Evolutionary conservation across 2,888 invertebrate species (phyloP), one percentile per base, ranked within the genome.

Genomic region (Agriopis marginaria): DNA sequence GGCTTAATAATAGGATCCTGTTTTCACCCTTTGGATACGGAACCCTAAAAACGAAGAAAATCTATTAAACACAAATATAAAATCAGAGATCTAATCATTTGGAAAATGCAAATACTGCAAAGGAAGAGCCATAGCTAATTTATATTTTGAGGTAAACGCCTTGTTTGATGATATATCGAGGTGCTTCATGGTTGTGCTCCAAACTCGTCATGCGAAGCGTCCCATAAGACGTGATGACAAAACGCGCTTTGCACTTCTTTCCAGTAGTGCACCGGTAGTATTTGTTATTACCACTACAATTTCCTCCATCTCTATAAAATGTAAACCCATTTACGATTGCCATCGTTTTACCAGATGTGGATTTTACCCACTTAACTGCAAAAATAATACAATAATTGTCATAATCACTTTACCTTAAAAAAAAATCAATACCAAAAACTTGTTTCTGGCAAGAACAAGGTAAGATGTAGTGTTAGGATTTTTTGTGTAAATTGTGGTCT

Each of bases 281-380:
- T n/a, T 39, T 23, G 8, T 12, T 54, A 40, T n/a, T n/a, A n/a
- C 39, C n/a, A 40, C 54, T 11, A 54, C 32, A 10, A 5, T 51
- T 39, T 39, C 54, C 39, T 8, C 54, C 54, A n/a, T 54, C 54
- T 40, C 11, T 54, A n/a, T 54, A 54, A 54, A 54, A 54, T 8
- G 54, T 9, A 54, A 40, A 54, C n/a, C 40, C 40, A 9, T 54
- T 54, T 0, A 40, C 5, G 40, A 54, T 39, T n/a, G 40, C 54
- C 12, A 54, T n/a, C 3, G 1, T 10, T 10, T 14, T 55, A 6
- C 55, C 55, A 40, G 9, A 0, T 3, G 4, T 14, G 2, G 56
- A 17, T 11, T 44, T 42, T 17, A 10, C 17, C 56, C 56, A 56
- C 14, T 17, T 56, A 44, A 56, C 56, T 56, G 42, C 44, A 56